These are phyloP conservation scores for Bubalus kerabau DNA, from an alignment of 2,113 vertebrate species.

Conservation along the genomic window DNA sequence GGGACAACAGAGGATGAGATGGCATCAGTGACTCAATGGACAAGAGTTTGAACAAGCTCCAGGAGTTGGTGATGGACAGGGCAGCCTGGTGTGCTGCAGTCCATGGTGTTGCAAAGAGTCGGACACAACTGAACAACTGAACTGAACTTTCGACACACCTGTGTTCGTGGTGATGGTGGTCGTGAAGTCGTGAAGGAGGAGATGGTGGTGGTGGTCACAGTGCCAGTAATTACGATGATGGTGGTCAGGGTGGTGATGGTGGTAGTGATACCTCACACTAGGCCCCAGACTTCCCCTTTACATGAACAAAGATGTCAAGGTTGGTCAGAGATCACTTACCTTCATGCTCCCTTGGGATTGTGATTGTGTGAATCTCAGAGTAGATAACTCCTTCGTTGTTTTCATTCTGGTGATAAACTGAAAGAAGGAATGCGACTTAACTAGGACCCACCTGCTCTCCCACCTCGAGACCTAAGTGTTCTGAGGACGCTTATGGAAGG, in stretches of 20 bases:
- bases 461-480: too few relatives aligned
- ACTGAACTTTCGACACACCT: not conserved
- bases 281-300: not conserved
- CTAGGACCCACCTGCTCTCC: not conserved
- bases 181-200: not conserved
- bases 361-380: rapidly evolving
- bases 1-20: not conserved
- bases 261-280: not conserved
- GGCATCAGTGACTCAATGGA: not conserved
- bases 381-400: not conserved
- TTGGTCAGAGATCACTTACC: not conserved
- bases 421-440: not conserved
- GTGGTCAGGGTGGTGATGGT: not conserved
- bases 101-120: not conserved
- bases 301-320: not conserved
- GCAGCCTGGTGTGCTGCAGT: not conserved
- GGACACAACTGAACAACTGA: not conserved
- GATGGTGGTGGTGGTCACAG: not conserved
- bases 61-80: not conserved
- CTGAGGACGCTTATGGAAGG: not conserved
- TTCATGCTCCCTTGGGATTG: not conserved
- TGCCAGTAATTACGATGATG: not conserved
- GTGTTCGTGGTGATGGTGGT: not conserved
- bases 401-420: not conserved
- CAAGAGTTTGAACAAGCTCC: not conserved